Percentiles rank a stretch among this genome's conserved stretches.
Conservation (phyloP, 1,140 invertebrate genomes). For the Spodoptera litura region DNA sequence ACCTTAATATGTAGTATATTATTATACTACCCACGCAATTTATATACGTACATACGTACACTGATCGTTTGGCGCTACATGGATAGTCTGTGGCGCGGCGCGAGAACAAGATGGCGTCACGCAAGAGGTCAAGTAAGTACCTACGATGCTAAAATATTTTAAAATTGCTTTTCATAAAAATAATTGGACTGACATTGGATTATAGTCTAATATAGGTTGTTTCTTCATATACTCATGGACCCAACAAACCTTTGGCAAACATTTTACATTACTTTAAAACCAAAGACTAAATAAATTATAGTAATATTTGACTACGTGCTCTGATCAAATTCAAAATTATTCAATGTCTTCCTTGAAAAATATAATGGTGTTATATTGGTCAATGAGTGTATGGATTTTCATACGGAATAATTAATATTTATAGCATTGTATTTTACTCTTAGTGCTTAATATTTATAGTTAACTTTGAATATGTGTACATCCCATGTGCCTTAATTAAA, state of each 20-base stretch:
- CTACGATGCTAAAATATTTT: conserved; percentile 45
- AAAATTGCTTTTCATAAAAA: conserved; percentile 44
- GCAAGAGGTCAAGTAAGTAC: conserved; percentile 57
- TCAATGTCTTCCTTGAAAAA: conserved; percentile 64
- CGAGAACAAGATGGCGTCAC: conserved; percentile 53
- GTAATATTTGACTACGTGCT: conserved; percentile 53
- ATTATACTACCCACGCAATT: conserved; percentile 1
- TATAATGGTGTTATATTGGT: conserved; percentile 54
- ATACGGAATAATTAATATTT: conserved; percentile 62
- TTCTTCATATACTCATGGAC: conserved; percentile 65
- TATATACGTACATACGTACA: neutral
- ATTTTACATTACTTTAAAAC: conserved; percentile 63
- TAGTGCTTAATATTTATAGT: conserved; percentile 82
- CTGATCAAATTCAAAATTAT: conserved; percentile 47
- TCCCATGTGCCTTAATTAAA: conserved; percentile 81
- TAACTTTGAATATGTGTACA: conserved; percentile 77
- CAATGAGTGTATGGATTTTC: conserved; percentile 72
- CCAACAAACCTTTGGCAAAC: conserved; percentile 60
- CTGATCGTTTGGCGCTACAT: conserved; percentile 37
- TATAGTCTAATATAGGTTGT: conserved; percentile 57
- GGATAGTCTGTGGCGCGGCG: conserved; percentile 44
- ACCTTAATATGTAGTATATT: conserved; percentile 15
- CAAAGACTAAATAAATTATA: conserved; percentile 70
- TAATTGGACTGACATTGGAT: conserved; percentile 69
- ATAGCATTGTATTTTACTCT: conserved; percentile 72